Conservation (phyloP, 2,888 invertebrate species). For the Asteroscopus sphinx region DNA sequence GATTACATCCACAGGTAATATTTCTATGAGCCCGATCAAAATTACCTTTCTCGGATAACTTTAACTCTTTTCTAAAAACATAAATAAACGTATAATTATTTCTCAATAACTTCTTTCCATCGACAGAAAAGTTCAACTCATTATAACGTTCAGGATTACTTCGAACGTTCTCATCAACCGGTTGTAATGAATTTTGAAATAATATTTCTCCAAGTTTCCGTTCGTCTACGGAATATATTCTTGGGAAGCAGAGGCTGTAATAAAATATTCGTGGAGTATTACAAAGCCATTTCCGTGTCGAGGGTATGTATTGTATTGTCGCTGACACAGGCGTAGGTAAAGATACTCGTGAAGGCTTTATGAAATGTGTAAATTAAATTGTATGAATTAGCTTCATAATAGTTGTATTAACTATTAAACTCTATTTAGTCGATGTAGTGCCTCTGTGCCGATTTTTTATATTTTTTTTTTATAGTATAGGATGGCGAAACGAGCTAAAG, state of each 20-base stretch:
- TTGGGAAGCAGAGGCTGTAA: slow-evolving; percentile 39
- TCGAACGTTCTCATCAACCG: slow-evolving; percentile 39
- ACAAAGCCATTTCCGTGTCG: slow-evolving; percentile 52
- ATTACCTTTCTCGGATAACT: not conserved
- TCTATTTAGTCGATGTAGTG: no score
- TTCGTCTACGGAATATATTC: slow-evolving; percentile 19
- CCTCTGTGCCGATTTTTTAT: no score
- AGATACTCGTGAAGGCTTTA: slow-evolving; percentile 21
- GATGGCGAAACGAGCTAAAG: no score
- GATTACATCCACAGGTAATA: slow-evolving; percentile 79
- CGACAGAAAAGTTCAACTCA: slow-evolving; percentile 44
- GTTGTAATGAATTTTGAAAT: slow-evolving; percentile 53
- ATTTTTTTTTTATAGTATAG: no score
- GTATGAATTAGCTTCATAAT: not conserved
- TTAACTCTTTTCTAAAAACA: not conserved
- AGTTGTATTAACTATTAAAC: no score
- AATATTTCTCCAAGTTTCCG: slow-evolving; percentile 36
- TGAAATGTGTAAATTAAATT: not conserved
- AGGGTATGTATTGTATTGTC: slow-evolving; percentile 49
- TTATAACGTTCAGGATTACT: slow-evolving; percentile 48
- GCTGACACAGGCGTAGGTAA: slow-evolving; percentile 24
- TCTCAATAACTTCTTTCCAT: slow-evolving; percentile 1
- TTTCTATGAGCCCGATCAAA: not conserved
- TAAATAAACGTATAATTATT: slow-evolving; percentile 21
- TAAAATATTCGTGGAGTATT: slow-evolving; percentile 56